A percentile compares a stretch with the other conserved stretches of the same genome.
These are phyloP conservation scores for Heloderma charlesbogerti DNA, from an alignment of 2,113 vertebrate species.

Conservation along the genomic window DNA sequence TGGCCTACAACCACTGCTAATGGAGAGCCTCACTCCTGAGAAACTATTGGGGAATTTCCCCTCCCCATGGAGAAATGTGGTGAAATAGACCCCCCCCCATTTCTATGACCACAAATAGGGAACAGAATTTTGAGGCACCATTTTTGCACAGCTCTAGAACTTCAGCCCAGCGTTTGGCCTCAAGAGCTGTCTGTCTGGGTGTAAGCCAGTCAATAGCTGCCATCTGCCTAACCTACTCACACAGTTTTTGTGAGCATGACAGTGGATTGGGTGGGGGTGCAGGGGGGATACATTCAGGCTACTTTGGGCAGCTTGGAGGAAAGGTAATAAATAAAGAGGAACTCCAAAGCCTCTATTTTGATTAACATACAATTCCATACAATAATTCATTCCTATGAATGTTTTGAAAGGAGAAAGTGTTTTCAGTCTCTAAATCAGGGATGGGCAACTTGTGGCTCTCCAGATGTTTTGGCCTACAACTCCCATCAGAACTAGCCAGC, in stretches of 20 bases:
- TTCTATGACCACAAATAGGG: background rate
- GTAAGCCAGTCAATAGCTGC: background rate
- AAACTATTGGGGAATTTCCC: background rate
- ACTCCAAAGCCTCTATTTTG: background rate
- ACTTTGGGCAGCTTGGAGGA: background rate
- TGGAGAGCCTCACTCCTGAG: background rate
- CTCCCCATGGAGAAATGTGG: background rate
- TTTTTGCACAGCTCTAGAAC: background rate
- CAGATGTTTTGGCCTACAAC: too few relatives aligned
- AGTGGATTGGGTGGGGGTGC: too few relatives aligned
- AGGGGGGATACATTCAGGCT: background rate
- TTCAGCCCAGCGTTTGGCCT: background rate
- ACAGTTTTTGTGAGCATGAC: background rate
- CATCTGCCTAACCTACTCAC: background rate
- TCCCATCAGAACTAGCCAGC: too few relatives aligned
- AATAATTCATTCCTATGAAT: background rate
- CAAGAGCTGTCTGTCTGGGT: background rate
- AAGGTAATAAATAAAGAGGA: background rate
- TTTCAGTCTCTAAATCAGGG: background rate
- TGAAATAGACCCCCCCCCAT: background rate
- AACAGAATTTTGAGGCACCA: background rate
- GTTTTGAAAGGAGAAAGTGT: background rate
- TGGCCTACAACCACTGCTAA: background rate
- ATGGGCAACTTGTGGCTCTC: too few relatives aligned
- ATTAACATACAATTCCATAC: background rate